Evolutionary conservation across 35 echinoderm and acorn worm species (phyloP).

Genomic region (Stichopus chloronotus): DNA sequence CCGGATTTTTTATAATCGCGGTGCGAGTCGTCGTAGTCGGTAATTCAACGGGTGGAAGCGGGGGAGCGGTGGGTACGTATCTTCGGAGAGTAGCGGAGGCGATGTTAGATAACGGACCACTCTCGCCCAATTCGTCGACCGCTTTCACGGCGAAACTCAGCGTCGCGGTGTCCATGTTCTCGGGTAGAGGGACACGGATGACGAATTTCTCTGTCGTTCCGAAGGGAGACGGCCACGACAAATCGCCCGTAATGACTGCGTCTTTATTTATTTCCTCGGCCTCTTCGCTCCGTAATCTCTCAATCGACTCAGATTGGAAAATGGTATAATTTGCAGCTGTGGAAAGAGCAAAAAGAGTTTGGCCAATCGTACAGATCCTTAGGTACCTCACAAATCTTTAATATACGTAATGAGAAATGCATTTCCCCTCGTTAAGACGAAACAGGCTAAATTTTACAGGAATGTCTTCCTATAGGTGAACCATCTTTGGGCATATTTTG

Average conservation of each 20-base stretch:
- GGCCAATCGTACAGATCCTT: neutral
- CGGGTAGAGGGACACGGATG: neutral
- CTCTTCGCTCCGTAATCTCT: neutral
- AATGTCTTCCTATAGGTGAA: neutral
- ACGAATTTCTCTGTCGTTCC: conserved; percentile 35
- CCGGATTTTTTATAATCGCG: neutral
- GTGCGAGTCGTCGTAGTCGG: neutral
- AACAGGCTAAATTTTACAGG: neutral
- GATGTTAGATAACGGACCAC: conserved; percentile 35
- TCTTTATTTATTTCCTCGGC: neutral
- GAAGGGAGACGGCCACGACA: conserved; percentile 25
- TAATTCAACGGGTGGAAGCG: neutral
- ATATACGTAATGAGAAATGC: neutral
- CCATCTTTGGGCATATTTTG: neutral
- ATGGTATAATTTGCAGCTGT: neutral
- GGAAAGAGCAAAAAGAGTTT: neutral
- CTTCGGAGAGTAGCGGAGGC: conserved; percentile 22
- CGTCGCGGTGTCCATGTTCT: neutral
- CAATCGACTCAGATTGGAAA: neutral
- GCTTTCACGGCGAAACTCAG: conserved; percentile 36
- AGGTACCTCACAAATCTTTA: neutral
- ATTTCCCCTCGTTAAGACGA: neutral
- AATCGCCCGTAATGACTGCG: neutral
- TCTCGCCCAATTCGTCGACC: conserved; percentile 25
- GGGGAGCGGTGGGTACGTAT: conserved; percentile 27